Evolutionary conservation across 2,797 vertebrate species (phyloP).

Genomic region (Pipistrellus pygmaeus): DNA sequence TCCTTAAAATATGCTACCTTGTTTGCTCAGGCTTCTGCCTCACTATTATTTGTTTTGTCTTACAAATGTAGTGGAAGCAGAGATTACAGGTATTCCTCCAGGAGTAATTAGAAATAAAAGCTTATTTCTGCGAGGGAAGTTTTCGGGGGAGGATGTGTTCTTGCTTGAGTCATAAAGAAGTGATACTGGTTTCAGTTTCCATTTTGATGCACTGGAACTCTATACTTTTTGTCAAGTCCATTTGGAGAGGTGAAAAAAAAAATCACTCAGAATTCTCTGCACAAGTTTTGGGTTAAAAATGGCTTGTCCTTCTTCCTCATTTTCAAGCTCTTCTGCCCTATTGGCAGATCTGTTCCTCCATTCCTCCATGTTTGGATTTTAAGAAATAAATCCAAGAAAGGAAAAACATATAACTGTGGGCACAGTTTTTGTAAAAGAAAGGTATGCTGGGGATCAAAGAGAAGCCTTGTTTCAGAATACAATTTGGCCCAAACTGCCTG

Average conservation of each 20-base stretch:
- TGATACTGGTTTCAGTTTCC: constrained; percentile 65
- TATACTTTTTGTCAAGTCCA: constrained; percentile 16
- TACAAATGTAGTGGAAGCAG: constrained; percentile 53
- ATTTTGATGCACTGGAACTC: constrained; percentile 33
- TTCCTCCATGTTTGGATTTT: constrained; percentile 66
- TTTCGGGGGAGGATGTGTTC: constrained; percentile 40
- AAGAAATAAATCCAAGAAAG: constrained; percentile 71
- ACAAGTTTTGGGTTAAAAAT: constrained; percentile 68
- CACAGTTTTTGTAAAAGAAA: constrained; percentile 78
- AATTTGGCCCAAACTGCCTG: constrained; percentile 86
- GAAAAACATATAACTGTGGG: constrained; percentile 64
- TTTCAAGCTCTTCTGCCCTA: background rate
- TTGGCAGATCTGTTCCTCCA: background rate
- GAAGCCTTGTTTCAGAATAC: constrained; percentile 85
- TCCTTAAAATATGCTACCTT: constrained; percentile 66
- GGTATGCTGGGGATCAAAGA: constrained; percentile 81
- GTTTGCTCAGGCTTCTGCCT: constrained; percentile 67
- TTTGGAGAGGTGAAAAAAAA: constrained; percentile 62
- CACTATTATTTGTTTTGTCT: constrained; percentile 74
- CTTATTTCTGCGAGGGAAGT: constrained; percentile 69
- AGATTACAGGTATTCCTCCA: constrained; percentile 77
- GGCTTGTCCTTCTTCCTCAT: background rate
- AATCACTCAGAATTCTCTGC: constrained; percentile 47
- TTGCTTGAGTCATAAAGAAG: constrained; percentile 28
- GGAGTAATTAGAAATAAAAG: constrained; percentile 79